These are phyloP conservation scores for Lepisosteus oculatus DNA, from an alignment of 2,113 vertebrate genomes.

Conservation along the genomic window DNA sequence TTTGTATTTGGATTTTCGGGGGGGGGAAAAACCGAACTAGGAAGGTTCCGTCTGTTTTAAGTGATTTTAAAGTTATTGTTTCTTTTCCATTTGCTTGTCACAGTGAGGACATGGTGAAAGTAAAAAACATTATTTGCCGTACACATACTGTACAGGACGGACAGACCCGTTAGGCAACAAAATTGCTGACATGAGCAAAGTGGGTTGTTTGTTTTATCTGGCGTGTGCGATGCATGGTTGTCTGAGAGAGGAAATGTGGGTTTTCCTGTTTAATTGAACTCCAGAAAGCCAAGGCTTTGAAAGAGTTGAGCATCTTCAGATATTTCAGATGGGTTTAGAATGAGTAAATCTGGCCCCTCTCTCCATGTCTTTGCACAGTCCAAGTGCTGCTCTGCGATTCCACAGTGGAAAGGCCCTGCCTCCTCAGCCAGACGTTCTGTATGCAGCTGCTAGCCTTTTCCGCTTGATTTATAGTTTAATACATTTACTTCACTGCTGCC, in stretches of 20 bases:
- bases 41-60: too few species aligned
- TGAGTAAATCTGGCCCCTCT: background rate
- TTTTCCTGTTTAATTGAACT: background rate
- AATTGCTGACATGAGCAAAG: background rate
- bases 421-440: background rate
- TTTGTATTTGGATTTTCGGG: too few species aligned
- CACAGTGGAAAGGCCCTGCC: background rate
- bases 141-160: background rate
- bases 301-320: background rate
- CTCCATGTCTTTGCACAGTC: background rate
- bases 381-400: background rate
- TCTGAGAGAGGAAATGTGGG: background rate
- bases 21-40: too few species aligned
- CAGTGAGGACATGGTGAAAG: too few species aligned
- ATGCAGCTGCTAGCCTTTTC: slow-evolving; percentile 24
- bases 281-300: background rate
- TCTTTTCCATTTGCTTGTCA: too few species aligned
- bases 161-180: background rate
- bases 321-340: background rate
- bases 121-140: too few species aligned
- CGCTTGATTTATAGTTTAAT: slow-evolving; percentile 65
- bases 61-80: too few species aligned
- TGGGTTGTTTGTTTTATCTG: slow-evolving; percentile 3
- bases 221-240: background rate
- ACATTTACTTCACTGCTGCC: slow-evolving; percentile 62